Evolutionary conservation across 2,888 invertebrate genomes (phyloP).

Genomic region (Chrysomela aeneicollis): DNA sequence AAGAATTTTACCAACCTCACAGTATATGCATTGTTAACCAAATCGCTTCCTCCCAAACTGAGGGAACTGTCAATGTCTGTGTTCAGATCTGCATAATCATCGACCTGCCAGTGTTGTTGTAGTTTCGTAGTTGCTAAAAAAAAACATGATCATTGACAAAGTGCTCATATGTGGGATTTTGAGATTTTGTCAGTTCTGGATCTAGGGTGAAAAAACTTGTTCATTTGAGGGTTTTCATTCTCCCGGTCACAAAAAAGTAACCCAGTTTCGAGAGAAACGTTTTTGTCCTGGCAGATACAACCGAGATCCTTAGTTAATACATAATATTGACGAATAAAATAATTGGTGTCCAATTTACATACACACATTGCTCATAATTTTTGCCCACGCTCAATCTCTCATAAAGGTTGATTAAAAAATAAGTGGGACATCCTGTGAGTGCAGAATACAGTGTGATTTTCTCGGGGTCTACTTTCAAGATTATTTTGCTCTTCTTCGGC

Average conservation of each 20-base stretch:
- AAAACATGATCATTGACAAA: too few relatives aligned
- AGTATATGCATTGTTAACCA: constrained; percentile 71
- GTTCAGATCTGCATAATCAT: constrained; percentile 72
- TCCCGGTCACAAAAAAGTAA: too few relatives aligned
- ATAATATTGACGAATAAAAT: not conserved
- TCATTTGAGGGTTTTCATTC: too few relatives aligned
- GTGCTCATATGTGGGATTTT: too few relatives aligned
- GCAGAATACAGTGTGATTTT: not conserved
- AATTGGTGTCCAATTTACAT: not conserved
- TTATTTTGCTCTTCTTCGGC: too few relatives aligned
- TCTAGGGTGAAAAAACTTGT: too few relatives aligned
- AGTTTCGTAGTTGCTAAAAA: constrained; percentile 57
- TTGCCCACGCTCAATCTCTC: not conserved
- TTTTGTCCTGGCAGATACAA: too few relatives aligned
- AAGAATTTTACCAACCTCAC: constrained; percentile 65
- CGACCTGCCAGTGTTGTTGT: constrained; percentile 63
- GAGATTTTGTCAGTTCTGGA: too few relatives aligned
- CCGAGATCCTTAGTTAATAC: too few relatives aligned
- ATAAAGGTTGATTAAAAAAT: not conserved
- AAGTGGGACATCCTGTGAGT: not conserved
- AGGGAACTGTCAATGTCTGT: constrained; percentile 79
- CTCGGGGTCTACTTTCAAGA: too few relatives aligned
- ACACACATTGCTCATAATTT: not conserved
- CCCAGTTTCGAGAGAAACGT: too few relatives aligned
- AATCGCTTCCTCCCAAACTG: constrained; percentile 70